These are phyloP conservation scores for Caenorhabditis briggsae DNA, from an alignment of 1,140 invertebrate species.

Conservation along the genomic window DNA sequence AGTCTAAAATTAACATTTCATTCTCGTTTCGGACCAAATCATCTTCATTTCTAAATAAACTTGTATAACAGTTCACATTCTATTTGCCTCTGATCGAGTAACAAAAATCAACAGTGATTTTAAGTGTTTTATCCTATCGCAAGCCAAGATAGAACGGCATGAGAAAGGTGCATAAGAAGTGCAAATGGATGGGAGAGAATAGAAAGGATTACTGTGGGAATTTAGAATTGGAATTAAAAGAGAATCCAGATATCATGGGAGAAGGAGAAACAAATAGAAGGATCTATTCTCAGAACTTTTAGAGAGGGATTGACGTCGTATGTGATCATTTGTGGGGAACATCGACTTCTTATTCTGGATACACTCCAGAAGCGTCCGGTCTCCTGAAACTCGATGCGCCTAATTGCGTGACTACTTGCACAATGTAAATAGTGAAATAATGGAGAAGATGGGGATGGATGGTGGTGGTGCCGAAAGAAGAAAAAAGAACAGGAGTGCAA, in stretches of 20 bases:
- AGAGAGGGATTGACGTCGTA: background rate
- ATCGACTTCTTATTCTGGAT: constrained; percentile 46
- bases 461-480: constrained; percentile 4
- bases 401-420: constrained; percentile 47
- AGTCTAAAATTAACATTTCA: too few species aligned
- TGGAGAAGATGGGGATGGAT: background rate
- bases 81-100: too few species aligned
- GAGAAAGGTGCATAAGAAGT: constrained; percentile 17
- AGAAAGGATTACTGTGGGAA: background rate
- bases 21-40: too few species aligned
- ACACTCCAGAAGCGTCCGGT: background rate
- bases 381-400: constrained; percentile 37
- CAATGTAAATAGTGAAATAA: constrained; percentile 28
- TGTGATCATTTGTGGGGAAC: constrained; percentile 21
- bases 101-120: background rate
- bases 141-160: background rate
- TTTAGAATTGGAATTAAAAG: background rate
- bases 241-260: constrained; percentile 26
- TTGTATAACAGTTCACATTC: too few species aligned
- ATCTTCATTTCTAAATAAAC: background rate
- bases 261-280: constrained; percentile 18
- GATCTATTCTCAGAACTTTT: constrained; percentile 20
- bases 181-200: background rate
- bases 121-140: background rate
- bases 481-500: background rate